Evolutionary conservation across 92 coral and sea anemone species (phyloP).

Genomic region (Bergia puertoricense): DNA sequence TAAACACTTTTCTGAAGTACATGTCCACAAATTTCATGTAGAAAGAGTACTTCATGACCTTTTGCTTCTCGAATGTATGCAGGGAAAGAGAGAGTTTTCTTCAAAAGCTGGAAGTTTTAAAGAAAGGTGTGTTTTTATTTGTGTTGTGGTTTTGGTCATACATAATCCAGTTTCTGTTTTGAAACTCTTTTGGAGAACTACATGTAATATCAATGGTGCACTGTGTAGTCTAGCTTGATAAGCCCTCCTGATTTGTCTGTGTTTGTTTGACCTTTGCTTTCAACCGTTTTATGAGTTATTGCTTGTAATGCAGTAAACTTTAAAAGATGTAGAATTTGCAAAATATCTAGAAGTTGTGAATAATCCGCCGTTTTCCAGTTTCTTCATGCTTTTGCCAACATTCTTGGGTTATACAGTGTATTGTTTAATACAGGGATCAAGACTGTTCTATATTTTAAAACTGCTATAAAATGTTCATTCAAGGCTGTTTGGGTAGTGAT

Average conservation of each 20-base stretch:
- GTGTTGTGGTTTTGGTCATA: neutral
- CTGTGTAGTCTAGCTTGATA: too few species aligned
- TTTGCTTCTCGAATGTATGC: constrained; percentile 6
- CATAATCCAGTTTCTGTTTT: neutral
- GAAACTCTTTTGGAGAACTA: neutral
- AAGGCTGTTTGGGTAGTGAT: neutral
- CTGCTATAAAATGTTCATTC: neutral
- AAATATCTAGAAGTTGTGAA: too few species aligned
- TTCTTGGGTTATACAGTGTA: neutral
- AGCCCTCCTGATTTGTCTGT: too few species aligned
- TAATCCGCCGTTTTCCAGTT: too few species aligned
- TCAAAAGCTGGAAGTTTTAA: constrained; percentile 60
- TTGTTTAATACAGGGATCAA: neutral
- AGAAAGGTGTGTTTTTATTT: constrained; percentile 49
- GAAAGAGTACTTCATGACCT: neutral
- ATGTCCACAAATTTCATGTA: too few species aligned
- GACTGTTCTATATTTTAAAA: neutral
- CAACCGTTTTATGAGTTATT: too few species aligned
- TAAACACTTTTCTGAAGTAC: too few species aligned
- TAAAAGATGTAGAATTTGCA: too few species aligned
- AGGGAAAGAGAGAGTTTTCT: constrained; percentile 81
- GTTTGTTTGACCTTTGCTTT: too few species aligned
- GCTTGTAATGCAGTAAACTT: too few species aligned
- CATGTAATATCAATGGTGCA: too few species aligned
- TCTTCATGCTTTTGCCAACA: neutral